Base-by-base conservation (phyloP, 1,140 invertebrate species). In the Meteorus sp. region DNA sequence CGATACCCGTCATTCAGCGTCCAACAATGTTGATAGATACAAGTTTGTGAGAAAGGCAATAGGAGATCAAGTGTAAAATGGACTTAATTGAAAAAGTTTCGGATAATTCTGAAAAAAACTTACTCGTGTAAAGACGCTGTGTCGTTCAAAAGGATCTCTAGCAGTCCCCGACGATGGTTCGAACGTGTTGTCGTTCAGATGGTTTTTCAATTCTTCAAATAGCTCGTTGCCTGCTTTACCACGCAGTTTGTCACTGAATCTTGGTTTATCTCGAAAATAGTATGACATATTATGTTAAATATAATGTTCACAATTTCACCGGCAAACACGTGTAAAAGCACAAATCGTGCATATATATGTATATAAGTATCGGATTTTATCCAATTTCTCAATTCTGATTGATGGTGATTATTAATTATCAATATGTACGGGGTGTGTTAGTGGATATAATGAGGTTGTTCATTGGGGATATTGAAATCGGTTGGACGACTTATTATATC, bases 251-350 rank as follows among this genome's bases (percentile, higher is more conserved):
- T 81, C 78, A 61, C 73, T 67, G 48, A 81, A 75, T 62, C 65
- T 75, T 47, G 77, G 74, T 56, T 72, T 75, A 20, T 81, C 77
- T 45, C 77, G 76, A 59, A 78, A 81, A 41, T 75, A 77, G 60
- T 67, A 79, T 56, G 80, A 79, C 80, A 81, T 81, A 39, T 62
- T 64, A 23, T 25, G 2, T 23, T 13, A 33, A 22, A 11, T 35
- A 25, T 4, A 7, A 27, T 22, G 31, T 15, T 5, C 17, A 31
- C 5, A 19, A 31, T 29, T 23, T 11, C 29, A 37, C 33, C 31
- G 31, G 50, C 31, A 52, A 20, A 47, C 29, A 43, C 37, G 35
- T 45, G 17, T 22, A n/a, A 11, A 27, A 22, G 9, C 31, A 20
- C 8, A n/a, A 20, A 15, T n/a, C 13, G 5, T 35, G 5, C 13